Evolutionary conservation across 2,888 invertebrate species (phyloP).

Genomic region (Oscheius myriophilus): DNA sequence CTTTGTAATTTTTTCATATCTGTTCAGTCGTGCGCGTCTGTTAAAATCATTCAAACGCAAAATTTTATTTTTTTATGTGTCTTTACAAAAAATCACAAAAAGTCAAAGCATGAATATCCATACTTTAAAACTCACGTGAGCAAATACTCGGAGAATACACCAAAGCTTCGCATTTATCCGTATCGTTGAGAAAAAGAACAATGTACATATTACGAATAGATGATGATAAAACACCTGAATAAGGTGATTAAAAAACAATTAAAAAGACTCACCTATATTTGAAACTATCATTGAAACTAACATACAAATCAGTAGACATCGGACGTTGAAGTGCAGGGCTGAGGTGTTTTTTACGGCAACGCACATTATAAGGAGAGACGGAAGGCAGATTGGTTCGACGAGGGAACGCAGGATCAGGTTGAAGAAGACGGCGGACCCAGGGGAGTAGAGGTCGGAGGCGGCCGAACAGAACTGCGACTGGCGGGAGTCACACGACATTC

Average conservation of each 20-base stretch:
- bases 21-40: too few relatives aligned
- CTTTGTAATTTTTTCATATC: too few relatives aligned
- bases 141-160: slow-evolving; percentile 17
- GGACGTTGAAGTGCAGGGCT: slow-evolving; percentile 22
- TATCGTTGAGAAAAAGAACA: not conserved
- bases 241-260: not conserved
- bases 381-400: slow-evolving; percentile 2
- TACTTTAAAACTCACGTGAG: not conserved
- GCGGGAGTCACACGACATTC: slow-evolving; percentile 19
- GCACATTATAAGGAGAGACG: slow-evolving; percentile 1
- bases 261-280: slow-evolving; percentile 13
- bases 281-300: slow-evolving; percentile 20
- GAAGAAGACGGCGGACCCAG: slow-evolving; percentile 1
- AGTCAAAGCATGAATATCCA: too few relatives aligned
- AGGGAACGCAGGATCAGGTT: slow-evolving; percentile 2
- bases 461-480: slow-evolving; percentile 11
- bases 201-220: slow-evolving; percentile 10
- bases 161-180: slow-evolving; percentile 9
- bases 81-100: too few relatives aligned
- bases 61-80: too few relatives aligned
- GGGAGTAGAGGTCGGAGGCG: slow-evolving; percentile 8
- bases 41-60: too few relatives aligned
- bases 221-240: slow-evolving; percentile 16
- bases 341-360: slow-evolving; percentile 16
- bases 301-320: slow-evolving; percentile 23